phyloP scores from a whole-genome alignment of 1,140 invertebrate genomes.

The Drosophila melanica region DNA sequence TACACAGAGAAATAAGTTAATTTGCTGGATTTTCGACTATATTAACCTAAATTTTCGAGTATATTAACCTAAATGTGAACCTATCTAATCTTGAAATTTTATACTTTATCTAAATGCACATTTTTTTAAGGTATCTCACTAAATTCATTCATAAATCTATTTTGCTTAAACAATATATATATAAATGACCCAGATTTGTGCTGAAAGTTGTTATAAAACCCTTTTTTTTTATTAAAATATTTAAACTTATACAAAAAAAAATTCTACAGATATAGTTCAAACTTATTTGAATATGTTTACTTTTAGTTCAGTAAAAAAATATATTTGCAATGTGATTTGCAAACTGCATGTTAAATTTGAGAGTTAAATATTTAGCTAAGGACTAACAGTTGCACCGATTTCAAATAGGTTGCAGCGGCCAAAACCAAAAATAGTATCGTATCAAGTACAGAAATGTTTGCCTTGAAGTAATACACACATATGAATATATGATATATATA shows the following conservation, averaged over 20 bases:
- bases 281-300: too few relatives aligned
- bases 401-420: too few relatives aligned
- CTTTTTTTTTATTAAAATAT: background rate
- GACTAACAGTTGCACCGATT: too few relatives aligned
- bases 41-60: too few relatives aligned
- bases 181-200: too few relatives aligned
- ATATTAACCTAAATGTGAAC: background rate
- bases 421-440: slow-evolving; percentile 15
- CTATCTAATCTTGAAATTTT: slow-evolving; percentile 1
- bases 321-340: background rate
- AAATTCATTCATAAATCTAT: slow-evolving; percentile 7
- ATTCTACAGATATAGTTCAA: background rate
- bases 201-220: background rate
- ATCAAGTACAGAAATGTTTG: slow-evolving; percentile 23
- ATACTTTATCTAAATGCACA: background rate
- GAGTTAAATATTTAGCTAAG: too few relatives aligned
- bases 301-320: background rate
- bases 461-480: background rate
- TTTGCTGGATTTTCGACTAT: too few relatives aligned
- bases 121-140: background rate
- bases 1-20: too few relatives aligned
- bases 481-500: background rate
- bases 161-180: too few relatives aligned
- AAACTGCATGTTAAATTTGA: background rate
- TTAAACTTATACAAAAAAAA: background rate